Base-by-base conservation (phyloP, 2,888 invertebrate species). In the Neoascia interrupta region DNA sequence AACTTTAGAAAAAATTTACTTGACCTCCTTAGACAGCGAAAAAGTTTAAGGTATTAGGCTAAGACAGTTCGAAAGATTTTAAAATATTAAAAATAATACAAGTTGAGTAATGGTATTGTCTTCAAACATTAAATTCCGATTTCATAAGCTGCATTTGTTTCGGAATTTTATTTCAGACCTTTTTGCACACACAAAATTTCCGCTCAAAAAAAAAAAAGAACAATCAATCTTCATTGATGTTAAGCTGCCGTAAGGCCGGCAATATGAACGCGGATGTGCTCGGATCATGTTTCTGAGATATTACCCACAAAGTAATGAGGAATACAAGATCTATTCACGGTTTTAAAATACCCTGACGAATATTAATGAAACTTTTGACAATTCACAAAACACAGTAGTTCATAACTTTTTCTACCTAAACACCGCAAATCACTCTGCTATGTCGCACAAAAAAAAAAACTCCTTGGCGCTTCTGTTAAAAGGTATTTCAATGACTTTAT, bases 401-500 rank as follows among this genome's bases (percentile, higher is more conserved):
- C n/a, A n/a, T n/a, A n/a, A n/a, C n/a, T n/a, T n/a, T n/a, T n/a
- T 28, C 28, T 28, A 10, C 28, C 6, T 28, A 10, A 28, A 28
- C 28, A 28, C 28, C 15, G 15, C 5, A 15, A 2, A 5, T 2
- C 18, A 13, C n/a, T n/a, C n/a, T n/a, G n/a, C n/a, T n/a, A n/a
- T n/a, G n/a, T n/a, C n/a, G n/a, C n/a, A n/a, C n/a, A n/a, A n/a
- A n/a, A n/a, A 54, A 54, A 54, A 39, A 10, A 10, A 5, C 11
- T 15, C 10, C 15, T 19, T 18, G 19, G 6, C 11, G 16, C 26
- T 5, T 18, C 11, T 1, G 6, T 34, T 54, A 63, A 72, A 72
- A 56, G 47, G 31, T 54, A 63, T 72, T 63, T 63, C 54, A 72
- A 47, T 63, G n/a, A 26, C 34, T 23, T 5, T 1, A 18, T 26